Conservation (phyloP, 2,113 vertebrate genomes). For the Ardeotis arabs region DNA sequence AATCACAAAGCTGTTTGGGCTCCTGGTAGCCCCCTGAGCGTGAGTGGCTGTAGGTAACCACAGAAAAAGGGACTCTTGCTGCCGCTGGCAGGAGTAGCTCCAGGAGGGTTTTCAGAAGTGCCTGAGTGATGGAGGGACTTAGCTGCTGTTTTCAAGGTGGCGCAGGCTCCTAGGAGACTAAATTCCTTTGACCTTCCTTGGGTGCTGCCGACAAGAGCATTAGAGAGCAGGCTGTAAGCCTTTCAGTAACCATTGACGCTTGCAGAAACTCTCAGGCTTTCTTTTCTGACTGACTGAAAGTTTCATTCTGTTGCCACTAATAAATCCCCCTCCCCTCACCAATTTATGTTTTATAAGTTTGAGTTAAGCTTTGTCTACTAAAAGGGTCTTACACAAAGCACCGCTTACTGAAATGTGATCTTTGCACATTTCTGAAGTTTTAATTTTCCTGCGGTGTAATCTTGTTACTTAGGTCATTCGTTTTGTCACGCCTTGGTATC, state of each 20-base stretch:
- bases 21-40: background rate
- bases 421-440: conserved; percentile 52
- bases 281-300: background rate
- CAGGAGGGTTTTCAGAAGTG: background rate
- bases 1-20: background rate
- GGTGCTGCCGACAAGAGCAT: rapidly evolving
- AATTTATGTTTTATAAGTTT: conserved; percentile 6
- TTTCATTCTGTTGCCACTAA: background rate
- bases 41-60: background rate
- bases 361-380: conserved; percentile 13
- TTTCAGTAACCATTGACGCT: background rate
- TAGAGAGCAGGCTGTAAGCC: background rate
- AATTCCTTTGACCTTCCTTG: conserved; percentile 49
- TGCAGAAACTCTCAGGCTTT: background rate
- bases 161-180: conserved; percentile 31
- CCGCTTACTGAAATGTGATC: conserved; percentile 36
- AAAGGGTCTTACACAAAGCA: conserved; percentile 29
- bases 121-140: background rate
- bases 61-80: background rate
- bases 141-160: conserved; percentile 17
- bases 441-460: conserved; percentile 8
- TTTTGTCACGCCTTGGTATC: conserved; percentile 65
- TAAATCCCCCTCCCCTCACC: background rate
- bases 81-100: background rate
- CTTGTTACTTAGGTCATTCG: conserved; percentile 44